Evolutionary conservation across 2,888 invertebrate genomes (phyloP), one percentile per base, ranked within the genome.

Genomic region (Autographa pulchrina): DNA sequence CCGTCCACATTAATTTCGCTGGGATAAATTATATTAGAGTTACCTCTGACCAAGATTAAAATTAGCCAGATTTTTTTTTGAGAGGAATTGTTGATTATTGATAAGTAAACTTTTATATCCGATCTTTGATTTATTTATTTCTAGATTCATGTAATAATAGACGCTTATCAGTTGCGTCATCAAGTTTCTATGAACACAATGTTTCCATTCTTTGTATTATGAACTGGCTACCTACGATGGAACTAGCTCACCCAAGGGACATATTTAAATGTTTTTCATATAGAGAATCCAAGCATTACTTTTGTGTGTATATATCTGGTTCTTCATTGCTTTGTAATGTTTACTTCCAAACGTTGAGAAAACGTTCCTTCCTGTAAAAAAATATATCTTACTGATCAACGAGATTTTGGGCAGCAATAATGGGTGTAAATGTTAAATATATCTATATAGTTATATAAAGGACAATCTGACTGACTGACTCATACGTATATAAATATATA

Each of bases 11-110:
- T 52, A 65, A 70, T 62, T 65, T 25, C 5, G 35, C 38, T 59
- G 38, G 11, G 41, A 63, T 35, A 11, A 61, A 68, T 70, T 56
- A 63, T 63, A 66, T 67, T 68, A 65, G 11, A 48, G 61, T 52
- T n/a, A n/a, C 20, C 20, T 62, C 58, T 54, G 56, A 65, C 60
- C 54, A 43, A 18, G 11, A 43, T 25, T 65, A 54, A 20, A 43
- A 9, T 58, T 5, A 7, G 58, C 35, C n/a, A 20, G 3, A 32
- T 38, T 8, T 5, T 62, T 71, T 41, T 16, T 4, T 41, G 38
- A 16, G 52, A 56, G n/a, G 11, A 9, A 25, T 14, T 35, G 0
- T 32, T 70, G 38, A 54, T 70, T 68, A 48, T 52, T 67, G 74
- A 56, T 11, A 56, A 56, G 11, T 56, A 11, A 9, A 48, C 48